phyloP scores from a whole-genome alignment of 2,113 vertebrate genomes.

The Nesogale talazaci region DNA sequence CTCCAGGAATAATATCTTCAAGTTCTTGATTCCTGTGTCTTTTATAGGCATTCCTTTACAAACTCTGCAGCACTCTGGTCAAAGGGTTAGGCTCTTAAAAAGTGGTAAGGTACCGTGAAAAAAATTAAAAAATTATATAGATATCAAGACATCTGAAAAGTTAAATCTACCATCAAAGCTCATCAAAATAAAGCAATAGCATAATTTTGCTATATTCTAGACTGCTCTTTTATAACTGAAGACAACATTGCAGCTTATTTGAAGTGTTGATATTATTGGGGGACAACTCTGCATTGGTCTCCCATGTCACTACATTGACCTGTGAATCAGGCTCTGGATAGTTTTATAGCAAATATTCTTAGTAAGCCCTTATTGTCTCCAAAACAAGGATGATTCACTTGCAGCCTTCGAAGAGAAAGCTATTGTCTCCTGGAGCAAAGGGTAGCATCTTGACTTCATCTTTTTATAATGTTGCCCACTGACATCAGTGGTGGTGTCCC shows the following conservation, averaged over 20 bases:
- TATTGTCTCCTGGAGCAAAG: background rate
- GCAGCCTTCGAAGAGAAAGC: background rate
- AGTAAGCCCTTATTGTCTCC: background rate
- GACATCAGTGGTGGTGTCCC: background rate
- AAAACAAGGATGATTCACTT: background rate
- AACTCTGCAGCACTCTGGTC: slow-evolving; percentile 31
- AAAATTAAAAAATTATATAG: background rate
- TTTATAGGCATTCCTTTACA: slow-evolving; percentile 27
- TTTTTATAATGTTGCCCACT: background rate
- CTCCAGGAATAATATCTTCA: slow-evolving; percentile 36
- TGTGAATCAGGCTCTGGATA: background rate
- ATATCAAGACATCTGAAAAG: background rate
- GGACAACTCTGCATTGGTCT: background rate
- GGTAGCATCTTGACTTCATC: background rate
- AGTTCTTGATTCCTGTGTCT: slow-evolving; percentile 53
- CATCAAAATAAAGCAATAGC: background rate
- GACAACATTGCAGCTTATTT: background rate
- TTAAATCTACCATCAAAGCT: background rate
- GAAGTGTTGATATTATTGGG: background rate
- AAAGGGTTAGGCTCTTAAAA: slow-evolving; percentile 12
- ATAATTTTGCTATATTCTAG: background rate
- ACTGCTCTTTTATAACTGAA: background rate
- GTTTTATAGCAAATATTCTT: background rate
- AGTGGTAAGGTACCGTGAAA: background rate
- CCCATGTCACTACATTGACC: background rate